Conservation (phyloP, 2,888 invertebrate genomes). For the Xestia rhomboidea region DNA sequence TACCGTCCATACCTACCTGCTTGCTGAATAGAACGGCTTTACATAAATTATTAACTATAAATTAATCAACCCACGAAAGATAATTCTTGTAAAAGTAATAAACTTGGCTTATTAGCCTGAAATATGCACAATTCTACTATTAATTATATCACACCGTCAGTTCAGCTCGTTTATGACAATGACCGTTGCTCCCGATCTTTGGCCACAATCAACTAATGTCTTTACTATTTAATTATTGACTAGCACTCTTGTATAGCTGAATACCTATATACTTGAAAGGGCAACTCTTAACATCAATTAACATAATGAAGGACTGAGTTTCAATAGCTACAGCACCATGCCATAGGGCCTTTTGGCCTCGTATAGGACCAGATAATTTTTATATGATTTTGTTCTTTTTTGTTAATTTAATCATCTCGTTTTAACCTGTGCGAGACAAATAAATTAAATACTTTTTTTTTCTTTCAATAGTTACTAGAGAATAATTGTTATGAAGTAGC, state of each 20-base stretch:
- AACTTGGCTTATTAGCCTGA: neutral
- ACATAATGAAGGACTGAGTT: conserved; percentile 9
- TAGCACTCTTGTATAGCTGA: conserved; percentile 9
- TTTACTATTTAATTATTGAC: conserved; percentile 49
- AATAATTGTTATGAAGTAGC: no score
- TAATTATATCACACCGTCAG: conserved; percentile 1
- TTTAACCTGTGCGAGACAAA: no score
- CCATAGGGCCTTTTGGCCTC: no score
- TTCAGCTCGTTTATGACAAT: conserved; percentile 22
- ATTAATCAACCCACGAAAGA: neutral
- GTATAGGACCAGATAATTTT: no score
- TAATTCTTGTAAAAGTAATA: neutral
- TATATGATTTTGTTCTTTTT: no score
- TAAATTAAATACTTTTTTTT: no score
- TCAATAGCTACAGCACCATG: neutral
- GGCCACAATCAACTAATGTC: conserved; percentile 29
- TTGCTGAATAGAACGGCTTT: neutral
- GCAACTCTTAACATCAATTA: conserved; percentile 6
- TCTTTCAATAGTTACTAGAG: no score
- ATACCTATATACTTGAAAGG: conserved; percentile 26
- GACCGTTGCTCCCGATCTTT: conserved; percentile 53
- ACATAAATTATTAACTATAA: neutral
- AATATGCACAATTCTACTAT: neutral
- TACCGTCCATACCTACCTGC: neutral
- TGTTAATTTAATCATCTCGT: no score